Base-by-base conservation (phyloP, 2,797 vertebrate genomes). In the Peromyscus eremicus region DNA sequence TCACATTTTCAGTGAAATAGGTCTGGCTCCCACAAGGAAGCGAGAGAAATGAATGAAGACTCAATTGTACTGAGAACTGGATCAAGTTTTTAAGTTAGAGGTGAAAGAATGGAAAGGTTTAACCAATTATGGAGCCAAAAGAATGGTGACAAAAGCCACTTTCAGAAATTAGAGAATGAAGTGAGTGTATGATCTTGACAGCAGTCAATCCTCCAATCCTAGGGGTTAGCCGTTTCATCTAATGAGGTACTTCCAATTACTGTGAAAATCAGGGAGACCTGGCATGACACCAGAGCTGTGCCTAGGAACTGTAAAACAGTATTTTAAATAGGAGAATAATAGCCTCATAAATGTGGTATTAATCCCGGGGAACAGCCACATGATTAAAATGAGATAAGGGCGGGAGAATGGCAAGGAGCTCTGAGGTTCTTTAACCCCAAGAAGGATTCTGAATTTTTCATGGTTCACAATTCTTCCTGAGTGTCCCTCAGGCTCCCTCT, bases 61-160 rank as follows among this genome's bases (percentile, higher is more conserved):
- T 68, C 82, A 49, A 10, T 40, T 40, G 34, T 49, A 70, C 55
- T 62, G 70, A 91, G 40, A 82, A 92, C 32, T 21, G 12, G 52
- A 25, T 46, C 81, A 66, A 87, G 29, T 32, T 92, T 92, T 95
- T 93, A 82, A 88, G 94, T 68, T n/a, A 90, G 79, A 89, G 34
- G 82, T n/a, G 88, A 96, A 64, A 17, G 2, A 88, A 55, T 34
- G 68, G 85, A 90, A 82, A 60, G 32, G 86, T 70, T 66, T 95
- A 55, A 16, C 80, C 83, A 93, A 34, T 95, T 71, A 49, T 2
- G 4, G 37, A 87, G 49, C 43, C 73, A 80, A 79, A 49, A 21
- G 43, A 82, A 89, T 60, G 29, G 87, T 46, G 43, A 85, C 73
- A 86, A 95, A 95, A 98, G 43, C 60, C 57, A 62, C 86, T 84